These are phyloP conservation scores for Agrotis segetum DNA, from an alignment of 2,888 invertebrate species.

Conservation along the genomic window DNA sequence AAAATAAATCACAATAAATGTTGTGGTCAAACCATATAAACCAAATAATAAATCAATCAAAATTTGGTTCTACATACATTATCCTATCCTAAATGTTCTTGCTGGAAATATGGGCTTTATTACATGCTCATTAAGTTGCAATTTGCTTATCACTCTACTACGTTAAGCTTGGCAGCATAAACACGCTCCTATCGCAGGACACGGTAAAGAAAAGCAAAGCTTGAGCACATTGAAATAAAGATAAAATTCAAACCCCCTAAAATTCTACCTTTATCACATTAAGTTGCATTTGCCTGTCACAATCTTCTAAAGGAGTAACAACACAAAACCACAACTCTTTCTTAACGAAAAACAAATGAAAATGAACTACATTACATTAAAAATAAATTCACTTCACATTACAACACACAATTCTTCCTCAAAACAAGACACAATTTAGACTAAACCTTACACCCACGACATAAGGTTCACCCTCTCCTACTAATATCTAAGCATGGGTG, in stretches of 20 bases:
- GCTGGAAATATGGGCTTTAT: background rate
- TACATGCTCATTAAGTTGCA: background rate
- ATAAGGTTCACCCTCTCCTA: slow-evolving; percentile 14
- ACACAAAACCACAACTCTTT: slow-evolving; percentile 14
- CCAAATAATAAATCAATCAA: too few relatives aligned
- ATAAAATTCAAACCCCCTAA: background rate
- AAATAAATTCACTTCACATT: slow-evolving; percentile 6
- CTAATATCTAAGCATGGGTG: slow-evolving; percentile 29
- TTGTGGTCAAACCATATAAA: too few relatives aligned
- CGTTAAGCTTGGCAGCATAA: slow-evolving; percentile 10
- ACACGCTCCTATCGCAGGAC: slow-evolving; percentile 18
- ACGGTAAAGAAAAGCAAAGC: background rate
- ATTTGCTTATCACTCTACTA: slow-evolving; percentile 6
- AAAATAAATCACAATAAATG: background rate
- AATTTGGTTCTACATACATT: background rate
- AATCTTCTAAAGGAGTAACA: slow-evolving; percentile 18
- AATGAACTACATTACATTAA: background rate
- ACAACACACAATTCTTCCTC: background rate
- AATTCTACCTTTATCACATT: background rate
- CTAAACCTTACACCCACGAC: slow-evolving; percentile 32
- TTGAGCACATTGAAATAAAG: background rate
- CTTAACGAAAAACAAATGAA: slow-evolving; percentile 5
- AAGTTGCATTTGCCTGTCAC: slow-evolving; percentile 29
- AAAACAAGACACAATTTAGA: slow-evolving; percentile 9
- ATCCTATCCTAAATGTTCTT: background rate